Percentiles rank a stretch among this genome's conserved stretches.
phyloP scores from a whole-genome alignment of 2,888 invertebrate genomes.

The Panzeria rudis region DNA sequence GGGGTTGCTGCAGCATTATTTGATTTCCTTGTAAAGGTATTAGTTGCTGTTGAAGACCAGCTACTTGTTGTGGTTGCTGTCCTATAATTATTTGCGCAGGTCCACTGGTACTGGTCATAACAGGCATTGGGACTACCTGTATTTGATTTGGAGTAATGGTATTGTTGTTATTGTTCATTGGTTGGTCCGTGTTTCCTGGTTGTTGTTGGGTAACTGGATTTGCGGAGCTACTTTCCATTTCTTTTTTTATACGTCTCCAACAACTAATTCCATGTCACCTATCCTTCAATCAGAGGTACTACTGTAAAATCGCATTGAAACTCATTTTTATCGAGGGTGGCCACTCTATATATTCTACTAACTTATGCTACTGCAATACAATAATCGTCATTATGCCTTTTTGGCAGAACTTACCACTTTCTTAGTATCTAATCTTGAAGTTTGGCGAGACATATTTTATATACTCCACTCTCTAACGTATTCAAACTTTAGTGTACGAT shows the following conservation, averaged over 20 bases:
- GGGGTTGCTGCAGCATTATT: slow-evolving; percentile 82
- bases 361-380: slow-evolving; percentile 54
- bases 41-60: slow-evolving; percentile 77
- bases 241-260: slow-evolving; percentile 54
- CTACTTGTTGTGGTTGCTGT: slow-evolving; percentile 78
- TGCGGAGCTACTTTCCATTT: slow-evolving; percentile 74
- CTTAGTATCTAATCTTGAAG: slow-evolving; percentile 82
- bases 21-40: slow-evolving; percentile 82
- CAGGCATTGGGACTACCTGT: slow-evolving; percentile 82
- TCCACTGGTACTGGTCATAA: slow-evolving; percentile 77
- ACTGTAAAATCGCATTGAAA: slow-evolving; percentile 84
- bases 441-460: slow-evolving; percentile 82
- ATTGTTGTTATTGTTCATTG: slow-evolving; percentile 49
- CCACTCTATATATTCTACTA: slow-evolving; percentile 76
- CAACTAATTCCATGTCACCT: slow-evolving; percentile 69
- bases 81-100: slow-evolving; percentile 81
- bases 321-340: slow-evolving; percentile 79
- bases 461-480: slow-evolving; percentile 4
- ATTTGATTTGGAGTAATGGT: slow-evolving; percentile 74
- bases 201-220: slow-evolving; percentile 65
- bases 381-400: slow-evolving; percentile 54
- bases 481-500: neutral
- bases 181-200: slow-evolving; percentile 67
- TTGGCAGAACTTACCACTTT: slow-evolving; percentile 83
- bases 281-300: slow-evolving; percentile 74